A percentile compares a stretch with the other conserved stretches of the same genome.
Conservation (phyloP, 2,888 invertebrate species). For the Trichopoda pennipes region DNA sequence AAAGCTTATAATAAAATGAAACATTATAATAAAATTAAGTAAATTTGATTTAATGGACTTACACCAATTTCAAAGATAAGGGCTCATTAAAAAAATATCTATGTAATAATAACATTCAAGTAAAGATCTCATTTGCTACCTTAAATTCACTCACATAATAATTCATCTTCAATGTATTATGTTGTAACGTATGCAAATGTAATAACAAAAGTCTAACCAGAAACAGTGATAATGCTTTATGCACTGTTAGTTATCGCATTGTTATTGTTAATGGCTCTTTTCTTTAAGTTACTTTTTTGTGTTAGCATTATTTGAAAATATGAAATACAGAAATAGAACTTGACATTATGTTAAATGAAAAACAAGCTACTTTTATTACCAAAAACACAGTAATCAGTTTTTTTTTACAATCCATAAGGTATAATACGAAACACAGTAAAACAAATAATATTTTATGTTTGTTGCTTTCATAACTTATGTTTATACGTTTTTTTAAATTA, state of each 20-base stretch:
- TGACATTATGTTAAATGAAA: neutral
- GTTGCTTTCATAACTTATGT: conserved; percentile 3
- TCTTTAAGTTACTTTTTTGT: conserved; percentile 1
- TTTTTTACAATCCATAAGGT: conserved; percentile 50
- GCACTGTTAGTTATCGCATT: conserved; percentile 67
- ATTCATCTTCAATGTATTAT: neutral
- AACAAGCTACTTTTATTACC: conserved; percentile 1
- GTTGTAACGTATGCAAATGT: neutral
- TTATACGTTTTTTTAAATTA: neutral
- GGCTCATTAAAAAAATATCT: too few relatives aligned
- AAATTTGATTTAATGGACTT: too few relatives aligned
- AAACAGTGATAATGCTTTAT: conserved; percentile 61
- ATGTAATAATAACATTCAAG: too few relatives aligned
- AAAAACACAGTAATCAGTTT: conserved; percentile 44
- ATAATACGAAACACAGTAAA: conserved; percentile 25
- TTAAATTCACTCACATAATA: neutral
- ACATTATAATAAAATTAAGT: too few relatives aligned
- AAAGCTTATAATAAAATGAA: too few relatives aligned
- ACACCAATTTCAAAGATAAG: too few relatives aligned
- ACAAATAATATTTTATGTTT: conserved; percentile 20
- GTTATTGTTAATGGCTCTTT: conserved; percentile 43
- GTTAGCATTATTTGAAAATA: conserved; percentile 26
- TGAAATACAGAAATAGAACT: neutral
- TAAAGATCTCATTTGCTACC: too few relatives aligned
- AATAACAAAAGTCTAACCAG: conserved; percentile 1